These are phyloP conservation scores for Drosophila mulleri DNA, from an alignment of 2,888 invertebrate species.

Conservation along the genomic window DNA sequence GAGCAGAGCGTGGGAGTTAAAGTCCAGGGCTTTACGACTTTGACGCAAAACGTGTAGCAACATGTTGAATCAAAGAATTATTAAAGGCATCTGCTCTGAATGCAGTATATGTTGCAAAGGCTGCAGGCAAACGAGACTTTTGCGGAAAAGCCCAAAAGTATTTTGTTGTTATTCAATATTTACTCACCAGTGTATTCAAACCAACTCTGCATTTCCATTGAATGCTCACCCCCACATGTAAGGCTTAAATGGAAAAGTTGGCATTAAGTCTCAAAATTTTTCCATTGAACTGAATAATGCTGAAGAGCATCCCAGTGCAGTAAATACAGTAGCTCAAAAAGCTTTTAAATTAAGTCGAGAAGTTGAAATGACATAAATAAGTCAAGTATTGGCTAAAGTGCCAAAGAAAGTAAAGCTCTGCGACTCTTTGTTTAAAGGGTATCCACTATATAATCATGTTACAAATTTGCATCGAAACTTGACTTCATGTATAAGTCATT, in stretches of 20 bases:
- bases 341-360: background rate
- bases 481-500: background rate
- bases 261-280: background rate
- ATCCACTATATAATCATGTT: background rate
- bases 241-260: background rate
- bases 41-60: no score
- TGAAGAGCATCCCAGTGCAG: background rate
- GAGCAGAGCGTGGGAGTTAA: background rate
- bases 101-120: background rate
- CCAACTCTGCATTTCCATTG: background rate
- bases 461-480: background rate
- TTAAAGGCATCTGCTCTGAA: no score
- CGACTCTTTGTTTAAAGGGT: background rate
- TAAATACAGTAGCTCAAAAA: background rate
- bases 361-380: no score
- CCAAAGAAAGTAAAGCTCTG: no score
- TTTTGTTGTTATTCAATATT: background rate
- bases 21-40: background rate
- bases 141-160: background rate
- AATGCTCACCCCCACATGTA: background rate
- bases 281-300: background rate
- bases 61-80: background rate
- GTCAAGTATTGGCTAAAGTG: no score
- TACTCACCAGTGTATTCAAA: background rate
- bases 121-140: background rate